phyloP scores from a whole-genome alignment of 92 coral and sea anemone species.

The Plumapathes pennacea region DNA sequence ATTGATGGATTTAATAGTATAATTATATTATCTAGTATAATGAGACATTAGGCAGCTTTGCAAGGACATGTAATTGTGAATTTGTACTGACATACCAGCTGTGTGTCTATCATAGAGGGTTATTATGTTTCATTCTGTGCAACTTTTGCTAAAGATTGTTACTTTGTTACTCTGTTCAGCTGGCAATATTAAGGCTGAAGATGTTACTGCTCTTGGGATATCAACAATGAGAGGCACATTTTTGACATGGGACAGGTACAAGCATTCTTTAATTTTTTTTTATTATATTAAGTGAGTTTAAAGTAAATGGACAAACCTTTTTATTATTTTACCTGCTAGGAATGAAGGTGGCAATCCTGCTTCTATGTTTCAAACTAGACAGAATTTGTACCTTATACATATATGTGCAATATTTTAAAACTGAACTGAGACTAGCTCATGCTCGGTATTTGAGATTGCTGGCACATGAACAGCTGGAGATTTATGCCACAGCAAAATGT shows the following conservation, averaged over 20 bases:
- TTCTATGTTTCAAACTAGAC: too few relatives aligned
- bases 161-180: constrained; percentile 33
- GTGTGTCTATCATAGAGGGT: neutral
- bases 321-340: too few relatives aligned
- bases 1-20: too few relatives aligned
- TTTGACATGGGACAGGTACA: constrained; percentile 94
- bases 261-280: too few relatives aligned
- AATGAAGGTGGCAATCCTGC: too few relatives aligned
- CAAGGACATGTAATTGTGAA: neutral
- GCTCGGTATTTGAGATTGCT: too few relatives aligned
- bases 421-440: too few relatives aligned
- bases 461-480: too few relatives aligned
- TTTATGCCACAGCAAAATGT: too few relatives aligned
- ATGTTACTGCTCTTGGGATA: constrained; percentile 86
- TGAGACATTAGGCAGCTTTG: neutral
- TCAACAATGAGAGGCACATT: constrained; percentile 92
- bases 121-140: neutral
- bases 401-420: too few relatives aligned
- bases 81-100: neutral
- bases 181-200: constrained; percentile 69
- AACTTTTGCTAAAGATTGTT: neutral
- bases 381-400: too few relatives aligned
- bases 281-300: neutral
- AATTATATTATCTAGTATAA: too few relatives aligned
- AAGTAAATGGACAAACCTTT: neutral